Percentiles rank a stretch among this genome's conserved stretches.
Evolutionary conservation across 2,113 vertebrate genomes (phyloP).

Genomic region (Orcinus orca): DNA sequence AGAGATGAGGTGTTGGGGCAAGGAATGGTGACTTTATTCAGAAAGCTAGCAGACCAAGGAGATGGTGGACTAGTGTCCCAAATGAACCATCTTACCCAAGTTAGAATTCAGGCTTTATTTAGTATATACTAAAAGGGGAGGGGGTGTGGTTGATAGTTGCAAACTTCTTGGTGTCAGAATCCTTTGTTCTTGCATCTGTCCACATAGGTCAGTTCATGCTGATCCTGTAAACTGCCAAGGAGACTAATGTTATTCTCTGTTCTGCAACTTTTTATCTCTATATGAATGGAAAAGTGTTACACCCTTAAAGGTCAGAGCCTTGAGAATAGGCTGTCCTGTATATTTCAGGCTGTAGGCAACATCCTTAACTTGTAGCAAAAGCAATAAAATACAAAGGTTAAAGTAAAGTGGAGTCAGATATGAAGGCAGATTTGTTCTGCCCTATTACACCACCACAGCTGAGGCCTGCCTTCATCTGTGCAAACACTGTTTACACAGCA

Average conservation of each 20-base stretch:
- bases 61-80: not conserved
- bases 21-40: too few species aligned
- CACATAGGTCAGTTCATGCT: not conserved
- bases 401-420: not conserved
- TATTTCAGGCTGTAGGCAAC: not conserved
- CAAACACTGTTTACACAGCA: not conserved
- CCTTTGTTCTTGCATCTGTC: not conserved
- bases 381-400: not conserved
- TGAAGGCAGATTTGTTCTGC: not conserved
- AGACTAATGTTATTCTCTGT: not conserved
- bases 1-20: too few species aligned
- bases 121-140: not conserved
- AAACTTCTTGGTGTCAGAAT: not conserved
- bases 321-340: not conserved
- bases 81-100: not conserved
- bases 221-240: not conserved
- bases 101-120: not conserved
- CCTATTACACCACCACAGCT: not conserved
- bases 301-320: not conserved
- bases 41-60: not conserved
- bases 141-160: not conserved
- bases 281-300: not conserved
- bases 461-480: not conserved
- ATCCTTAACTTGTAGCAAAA: not conserved
- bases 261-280: not conserved